Base-by-base conservation (phyloP, 2,888 invertebrate genomes). In the Acholoe squamosa region DNA sequence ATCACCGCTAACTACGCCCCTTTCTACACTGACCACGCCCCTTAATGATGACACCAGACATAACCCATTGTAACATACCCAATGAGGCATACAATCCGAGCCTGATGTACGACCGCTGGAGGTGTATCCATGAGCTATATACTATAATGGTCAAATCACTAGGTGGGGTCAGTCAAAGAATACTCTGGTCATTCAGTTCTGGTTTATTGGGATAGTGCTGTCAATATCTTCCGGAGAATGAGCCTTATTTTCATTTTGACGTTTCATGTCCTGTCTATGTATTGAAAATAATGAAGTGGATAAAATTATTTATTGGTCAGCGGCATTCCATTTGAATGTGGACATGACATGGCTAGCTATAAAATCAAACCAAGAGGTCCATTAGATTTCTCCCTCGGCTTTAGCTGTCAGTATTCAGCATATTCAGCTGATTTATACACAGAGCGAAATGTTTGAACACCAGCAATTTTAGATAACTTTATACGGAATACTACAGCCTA, bases 1-100 rank as follows among this genome's bases (percentile, higher is more conserved):
- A 80, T 80, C 80, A 80, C 43, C 34, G 14, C 80, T 80, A 10
- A 80, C 80, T 43, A 80, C 80, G 80, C 80, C 80, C 43, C 16
- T 34, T 43, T 71, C 19, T 25, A 19, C 43, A 22, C 16, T 80
- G 25, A n/a, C 80, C 80, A 80, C 80, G 80, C 80, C 80, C 80
- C 80, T 33, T 80, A 31, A 80, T 80, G 80, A 80, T 43, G 43
- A 25, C 80, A 80, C 34, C 80, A 43, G 14, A 33, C 80, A 80
- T 80, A 80, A 80, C 80, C 34, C 80, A n/a, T 80, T 80, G 80
- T 80, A 80, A 80, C 43, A 19, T 22, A 22, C 16, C 43, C 80
- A 14, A 1, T 14, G 16, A 19, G 34, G 19, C 12, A 34, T 14
- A 80, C 33, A 80, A 22, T 0, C 76, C 31, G 0, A 19, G 14